Base-by-base conservation (phyloP, 1,140 invertebrate species). In the Antheraea mylitta region DNA sequence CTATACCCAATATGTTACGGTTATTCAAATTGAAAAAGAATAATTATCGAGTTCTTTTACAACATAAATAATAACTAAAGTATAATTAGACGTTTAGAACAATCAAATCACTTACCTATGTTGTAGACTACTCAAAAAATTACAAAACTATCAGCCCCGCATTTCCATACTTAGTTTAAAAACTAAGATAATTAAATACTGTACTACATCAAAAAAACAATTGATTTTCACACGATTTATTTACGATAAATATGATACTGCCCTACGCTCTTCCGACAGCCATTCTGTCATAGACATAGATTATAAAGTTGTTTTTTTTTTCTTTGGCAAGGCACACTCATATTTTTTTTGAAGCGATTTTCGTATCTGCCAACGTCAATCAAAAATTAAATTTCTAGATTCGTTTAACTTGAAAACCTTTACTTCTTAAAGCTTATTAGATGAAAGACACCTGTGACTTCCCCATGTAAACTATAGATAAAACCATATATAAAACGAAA, bases 211-310 rank as follows among this genome's bases (percentile, higher is more conserved):
- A 78, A 72, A 53, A n/a, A 75, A 71, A 70, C 78, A 74, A 81
- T 70, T 82, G 73, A 75, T 74, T 71, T 79, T 76, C 64, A 71
- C 74, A 75, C 68, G 79, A 81, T 81, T 81, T 87, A 83, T 82
- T 84, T 80, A 87, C 74, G 42, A 69, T 70, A 75, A 73, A 79
- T 79, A 79, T 69, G 66, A 74, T 70, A 77, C 79, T 70, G 72
- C 74, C 75, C 78, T 80, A 86, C 75, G 75, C 81, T 85, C 76
- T 75, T 75, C 74, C 73, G 76, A 86, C 85, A 87, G 82, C 85
- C 87, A 88, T 85, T 86, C 81, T 80, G 77, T 68, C 80, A 86
- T 83, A 84, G 79, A 80, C 80, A 86, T 83, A 84, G 79, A 80
- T 67, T 65, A 68, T 60, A 60, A 18, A 60, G 11, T 30, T 63